phyloP scores from a whole-genome alignment of 2,113 vertebrate species.

The Casuarius casuarius region DNA sequence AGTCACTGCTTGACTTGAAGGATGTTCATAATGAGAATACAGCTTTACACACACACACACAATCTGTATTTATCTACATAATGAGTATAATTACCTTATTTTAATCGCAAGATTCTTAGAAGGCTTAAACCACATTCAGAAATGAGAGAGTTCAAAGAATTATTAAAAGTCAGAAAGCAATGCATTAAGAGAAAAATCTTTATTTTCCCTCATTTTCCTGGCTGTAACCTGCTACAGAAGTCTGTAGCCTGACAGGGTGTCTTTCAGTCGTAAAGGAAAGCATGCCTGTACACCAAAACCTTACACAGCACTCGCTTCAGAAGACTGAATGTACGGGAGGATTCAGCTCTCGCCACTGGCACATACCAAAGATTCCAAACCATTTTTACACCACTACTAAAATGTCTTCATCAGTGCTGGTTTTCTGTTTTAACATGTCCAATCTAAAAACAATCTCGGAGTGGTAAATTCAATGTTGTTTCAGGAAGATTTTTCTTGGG shows the following conservation, averaged over 20 bases:
- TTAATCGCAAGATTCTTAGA: not conserved
- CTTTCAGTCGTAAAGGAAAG: not conserved
- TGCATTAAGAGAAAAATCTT: not conserved
- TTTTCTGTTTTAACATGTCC: slow-evolving; percentile 68
- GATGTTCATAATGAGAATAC: not conserved
- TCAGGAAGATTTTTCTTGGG: not conserved
- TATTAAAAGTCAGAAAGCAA: not conserved
- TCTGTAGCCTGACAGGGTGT: not conserved
- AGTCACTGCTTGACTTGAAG: not conserved
- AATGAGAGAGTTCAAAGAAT: not conserved
- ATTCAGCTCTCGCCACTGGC: slow-evolving; percentile 61
- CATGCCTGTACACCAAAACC: not conserved
- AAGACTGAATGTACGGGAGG: not conserved
- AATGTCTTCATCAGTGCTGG: slow-evolving; percentile 16
- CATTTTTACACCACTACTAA: slow-evolving; percentile 38
- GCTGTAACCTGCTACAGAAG: not conserved
- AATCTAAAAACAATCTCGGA: slow-evolving; percentile 62
- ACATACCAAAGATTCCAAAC: slow-evolving; percentile 78
- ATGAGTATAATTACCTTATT: not conserved
- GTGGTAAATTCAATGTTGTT: not conserved
- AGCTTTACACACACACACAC: not conserved
- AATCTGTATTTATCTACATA: not conserved
- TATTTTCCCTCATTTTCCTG: not conserved
- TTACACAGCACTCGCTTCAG: not conserved
- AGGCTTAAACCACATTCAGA: not conserved